Evolutionary conservation across 2,797 vertebrate genomes (phyloP).

Genomic region (Bryconaethiops microstoma): DNA sequence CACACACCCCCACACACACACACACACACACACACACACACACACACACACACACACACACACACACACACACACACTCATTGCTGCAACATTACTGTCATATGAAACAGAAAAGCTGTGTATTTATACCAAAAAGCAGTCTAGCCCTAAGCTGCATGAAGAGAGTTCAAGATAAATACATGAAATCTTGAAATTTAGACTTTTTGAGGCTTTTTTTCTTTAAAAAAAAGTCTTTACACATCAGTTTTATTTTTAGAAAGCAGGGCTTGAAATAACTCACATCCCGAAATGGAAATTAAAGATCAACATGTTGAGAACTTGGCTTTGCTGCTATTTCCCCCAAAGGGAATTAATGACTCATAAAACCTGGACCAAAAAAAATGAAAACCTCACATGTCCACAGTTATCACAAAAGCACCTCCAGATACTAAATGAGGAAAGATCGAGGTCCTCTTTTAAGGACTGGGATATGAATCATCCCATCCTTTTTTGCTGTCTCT

Average conservation of each 20-base stretch:
- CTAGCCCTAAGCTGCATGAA: background rate
- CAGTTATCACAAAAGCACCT: constrained; percentile 24
- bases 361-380: constrained; percentile 7
- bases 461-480: constrained; percentile 16
- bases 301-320: constrained; percentile 56
- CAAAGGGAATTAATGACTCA: constrained; percentile 50
- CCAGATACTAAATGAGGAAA: constrained; percentile 45
- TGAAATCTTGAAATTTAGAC: constrained; percentile 21
- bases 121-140: background rate
- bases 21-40: no score
- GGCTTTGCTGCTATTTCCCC: constrained; percentile 43
- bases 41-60: no score
- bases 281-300: constrained; percentile 56
- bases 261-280: constrained; percentile 48
- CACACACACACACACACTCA: background rate
- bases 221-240: constrained; percentile 23
- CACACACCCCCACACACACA: background rate
- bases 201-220: constrained; percentile 29
- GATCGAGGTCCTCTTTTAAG: constrained; percentile 14
- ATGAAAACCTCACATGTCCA: constrained; percentile 36
- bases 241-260: constrained; percentile 55
- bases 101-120: background rate
- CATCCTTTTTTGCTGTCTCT: constrained; percentile 1
- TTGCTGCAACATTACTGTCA: background rate
- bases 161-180: constrained; percentile 32